Evolutionary conservation across 53 echinoderm and acorn worm genomes (phyloP).

Genomic region (Temnopleurus reevesii): DNA sequence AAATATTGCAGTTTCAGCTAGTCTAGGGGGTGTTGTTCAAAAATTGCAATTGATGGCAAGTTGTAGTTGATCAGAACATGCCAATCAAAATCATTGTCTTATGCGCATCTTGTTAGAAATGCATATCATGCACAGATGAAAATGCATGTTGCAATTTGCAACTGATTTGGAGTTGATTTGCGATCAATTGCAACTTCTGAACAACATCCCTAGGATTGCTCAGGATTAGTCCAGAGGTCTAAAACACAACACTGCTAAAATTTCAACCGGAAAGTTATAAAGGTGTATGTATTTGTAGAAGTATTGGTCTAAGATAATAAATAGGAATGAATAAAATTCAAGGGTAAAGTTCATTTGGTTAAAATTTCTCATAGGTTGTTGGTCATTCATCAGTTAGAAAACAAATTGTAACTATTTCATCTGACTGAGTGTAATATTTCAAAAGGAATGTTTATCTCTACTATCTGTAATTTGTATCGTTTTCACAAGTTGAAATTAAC

Average conservation of each 20-base stretch:
- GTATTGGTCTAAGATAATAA: neutral
- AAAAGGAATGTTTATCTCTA: neutral
- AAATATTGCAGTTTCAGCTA: conserved; percentile 6
- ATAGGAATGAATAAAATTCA: neutral
- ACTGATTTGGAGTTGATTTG: too few species aligned
- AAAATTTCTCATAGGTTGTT: too few species aligned
- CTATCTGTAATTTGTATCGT: neutral
- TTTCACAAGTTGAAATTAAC: neutral
- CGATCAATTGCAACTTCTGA: too few species aligned
- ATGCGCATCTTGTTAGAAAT: too few species aligned
- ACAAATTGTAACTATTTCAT: neutral
- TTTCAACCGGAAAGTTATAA: neutral
- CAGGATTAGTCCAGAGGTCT: neutral
- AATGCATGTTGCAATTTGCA: too few species aligned
- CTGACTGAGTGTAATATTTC: neutral
- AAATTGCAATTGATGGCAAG: too few species aligned
- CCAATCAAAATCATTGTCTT: too few species aligned
- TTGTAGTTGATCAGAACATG: too few species aligned
- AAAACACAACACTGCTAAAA: neutral
- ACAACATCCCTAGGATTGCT: neutral
- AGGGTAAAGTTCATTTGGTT: neutral
- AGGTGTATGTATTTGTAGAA: neutral
- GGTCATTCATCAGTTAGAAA: too few species aligned
- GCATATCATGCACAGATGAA: too few species aligned
- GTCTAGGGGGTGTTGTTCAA: too few species aligned